Base-by-base conservation (phyloP, 2,113 vertebrate genomes). In the Psilopsiagon aurifrons region DNA sequence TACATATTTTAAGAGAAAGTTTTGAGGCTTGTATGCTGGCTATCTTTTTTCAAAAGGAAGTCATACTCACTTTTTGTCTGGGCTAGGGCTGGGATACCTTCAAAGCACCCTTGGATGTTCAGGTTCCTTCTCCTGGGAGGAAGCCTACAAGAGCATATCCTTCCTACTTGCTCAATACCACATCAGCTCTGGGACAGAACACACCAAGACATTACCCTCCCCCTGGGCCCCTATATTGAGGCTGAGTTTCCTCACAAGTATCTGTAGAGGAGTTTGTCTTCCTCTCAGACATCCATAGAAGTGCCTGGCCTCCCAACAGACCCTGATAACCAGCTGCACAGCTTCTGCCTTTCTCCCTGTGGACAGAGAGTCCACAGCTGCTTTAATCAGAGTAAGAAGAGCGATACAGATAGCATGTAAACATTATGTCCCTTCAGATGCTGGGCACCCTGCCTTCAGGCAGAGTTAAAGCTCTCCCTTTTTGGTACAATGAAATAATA, bases 51-150 rank as follows among this genome's bases (percentile, higher is more conserved):
- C 17, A 8, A 7, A 83, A 57, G 6, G 19, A 17, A 29, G 8
- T 39, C 15, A 3, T 1, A 1, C 41, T 82, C n/a, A 6, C 8
- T 55, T 59, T 68, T 17, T 84, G 7, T 60, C 0, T 0, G 24
- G 60, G 11, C 16, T 43, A 28, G 49, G 35, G 49, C 57, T 74
- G 37, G 24, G 57, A 60, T 16, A 28, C 24, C n/a, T 52, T 59
- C 15, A 59, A 44, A 81, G 28, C 41, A 62, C 46, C 11, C 6
- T 29, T 4, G 17, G 43, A 17, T 24, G 33, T 22, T 62, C 0
- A 2, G 29, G 47, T 14, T 49, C 9, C 43, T 11, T 71, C 35
- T 88, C 35, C 43, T 54, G 46, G n/a, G 41, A 71, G 51, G 41
- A 74, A 70, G 17, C 19, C 22, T 19, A 16, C 6, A 52, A 22